These are phyloP conservation scores for Protobothrops flavoviridis DNA, from an alignment of 2,113 vertebrate genomes.

Conservation along the genomic window DNA sequence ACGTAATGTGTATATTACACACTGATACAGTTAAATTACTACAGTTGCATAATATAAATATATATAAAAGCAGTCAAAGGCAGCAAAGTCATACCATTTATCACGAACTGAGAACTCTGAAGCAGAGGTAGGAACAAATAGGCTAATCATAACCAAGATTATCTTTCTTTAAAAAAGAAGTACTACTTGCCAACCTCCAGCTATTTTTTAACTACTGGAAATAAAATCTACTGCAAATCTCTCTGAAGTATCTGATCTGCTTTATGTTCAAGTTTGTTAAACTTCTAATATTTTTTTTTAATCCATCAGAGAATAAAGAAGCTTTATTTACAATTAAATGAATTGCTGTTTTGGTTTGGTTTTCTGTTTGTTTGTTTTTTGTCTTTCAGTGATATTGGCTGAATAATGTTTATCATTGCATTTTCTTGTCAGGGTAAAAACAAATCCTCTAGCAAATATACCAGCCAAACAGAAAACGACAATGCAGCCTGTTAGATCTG, in stretches of 20 bases:
- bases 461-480: background rate
- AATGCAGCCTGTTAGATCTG: background rate
- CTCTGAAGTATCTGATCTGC: background rate
- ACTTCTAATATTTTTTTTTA: background rate
- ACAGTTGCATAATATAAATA: background rate
- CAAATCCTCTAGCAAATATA: background rate
- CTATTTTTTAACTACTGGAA: background rate
- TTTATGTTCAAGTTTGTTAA: background rate
- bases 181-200: background rate
- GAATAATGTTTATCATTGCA: background rate
- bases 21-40: background rate
- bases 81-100: background rate
- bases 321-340: background rate
- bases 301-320: background rate
- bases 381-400: background rate
- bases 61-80: background rate
- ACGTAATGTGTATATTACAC: background rate
- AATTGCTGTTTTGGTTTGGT: background rate
- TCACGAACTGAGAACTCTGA: background rate
- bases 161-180: background rate
- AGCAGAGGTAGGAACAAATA: background rate
- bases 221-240: background rate
- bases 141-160: background rate
- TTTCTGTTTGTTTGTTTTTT: background rate
- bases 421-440: background rate